Conservation (phyloP, 1,140 invertebrate species). For the Aphelinus atriplicis region DNA sequence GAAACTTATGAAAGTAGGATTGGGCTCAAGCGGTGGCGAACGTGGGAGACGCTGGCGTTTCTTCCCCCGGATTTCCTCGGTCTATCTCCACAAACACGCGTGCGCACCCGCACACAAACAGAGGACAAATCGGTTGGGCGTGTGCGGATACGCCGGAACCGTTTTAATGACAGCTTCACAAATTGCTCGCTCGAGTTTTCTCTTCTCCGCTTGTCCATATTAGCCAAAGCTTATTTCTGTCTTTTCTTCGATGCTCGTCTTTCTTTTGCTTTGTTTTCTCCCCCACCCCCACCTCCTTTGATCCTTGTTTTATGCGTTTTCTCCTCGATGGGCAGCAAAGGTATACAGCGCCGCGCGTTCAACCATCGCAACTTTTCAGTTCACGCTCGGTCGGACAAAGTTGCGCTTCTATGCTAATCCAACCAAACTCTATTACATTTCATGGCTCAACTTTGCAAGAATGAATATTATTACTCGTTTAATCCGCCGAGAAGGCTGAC, state of each 20-base stretch:
- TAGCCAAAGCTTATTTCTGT: constrained; percentile 31
- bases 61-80: background rate
- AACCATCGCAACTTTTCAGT: constrained; percentile 56
- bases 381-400: background rate
- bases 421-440: background rate
- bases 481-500: too few species aligned
- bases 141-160: constrained; percentile 57
- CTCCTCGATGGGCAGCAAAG: background rate
- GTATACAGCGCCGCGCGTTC: constrained; percentile 50
- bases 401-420: background rate
- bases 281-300: constrained; percentile 37
- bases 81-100: background rate
- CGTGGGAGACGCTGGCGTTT: constrained; percentile 21
- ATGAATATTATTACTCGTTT: background rate
- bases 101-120: constrained; percentile 2
- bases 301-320: background rate
- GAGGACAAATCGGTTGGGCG: constrained; percentile 41
- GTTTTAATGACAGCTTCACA: constrained; percentile 55
- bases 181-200: constrained; percentile 55
- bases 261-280: constrained; percentile 12
- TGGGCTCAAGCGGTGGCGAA: constrained; percentile 47
- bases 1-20: constrained; percentile 62
- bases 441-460: constrained; percentile 1
- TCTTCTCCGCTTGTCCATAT: constrained; percentile 45
- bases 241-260: background rate